Base-by-base conservation (phyloP, 2,113 vertebrate species). In the Prochilodus magdalenae region DNA sequence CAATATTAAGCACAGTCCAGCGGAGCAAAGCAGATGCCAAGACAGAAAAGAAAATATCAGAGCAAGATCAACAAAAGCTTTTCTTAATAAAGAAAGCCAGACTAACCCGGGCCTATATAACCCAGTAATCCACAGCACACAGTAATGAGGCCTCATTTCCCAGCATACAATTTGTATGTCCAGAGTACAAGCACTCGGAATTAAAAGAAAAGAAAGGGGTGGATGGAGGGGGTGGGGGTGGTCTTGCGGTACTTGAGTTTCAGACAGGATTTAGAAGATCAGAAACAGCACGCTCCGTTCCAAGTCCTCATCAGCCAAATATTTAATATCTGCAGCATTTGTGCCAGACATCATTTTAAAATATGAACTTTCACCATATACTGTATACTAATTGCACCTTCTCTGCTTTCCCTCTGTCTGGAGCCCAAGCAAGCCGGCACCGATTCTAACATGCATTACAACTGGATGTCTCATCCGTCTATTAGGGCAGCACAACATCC, bases 281-380 rank as follows among this genome's bases (percentile, higher is more conserved):
- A 81, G 70, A 27, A 60, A 57, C 27, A 83, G 33, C 40, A 20
- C 26, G 24, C 30, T 80, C 27, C 8, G 29, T 66, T 85, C 53
- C 59, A 78, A 78, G 66, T 59, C 33, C 49, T 74, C 67, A 59
- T 73, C 60, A 67, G 73, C 26, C 75, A 73, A 87, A 81, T 85
- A 79, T 74, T 77, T 76, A 70, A 83, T 80, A 84, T 86, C 78
- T 71, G 47, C 26, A 69, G 73, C 11, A 51, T 65, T 29, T 78
- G 20, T 51, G 69, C 77, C 70, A 81, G 71, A 84, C 36, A 65
- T 81, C 20, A 73, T 82, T 63, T 80, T 85, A 55, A 75, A 80
- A 83, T 83, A 80, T 75, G 51, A 82, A 67, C 65, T 81, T 87
- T 71, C 80, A 36, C 26, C n/a, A 44, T 79, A 85, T 70, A 81